These are phyloP conservation scores for Spodoptera frugiperda DNA, from an alignment of 1,140 invertebrate species.

Conservation along the genomic window DNA sequence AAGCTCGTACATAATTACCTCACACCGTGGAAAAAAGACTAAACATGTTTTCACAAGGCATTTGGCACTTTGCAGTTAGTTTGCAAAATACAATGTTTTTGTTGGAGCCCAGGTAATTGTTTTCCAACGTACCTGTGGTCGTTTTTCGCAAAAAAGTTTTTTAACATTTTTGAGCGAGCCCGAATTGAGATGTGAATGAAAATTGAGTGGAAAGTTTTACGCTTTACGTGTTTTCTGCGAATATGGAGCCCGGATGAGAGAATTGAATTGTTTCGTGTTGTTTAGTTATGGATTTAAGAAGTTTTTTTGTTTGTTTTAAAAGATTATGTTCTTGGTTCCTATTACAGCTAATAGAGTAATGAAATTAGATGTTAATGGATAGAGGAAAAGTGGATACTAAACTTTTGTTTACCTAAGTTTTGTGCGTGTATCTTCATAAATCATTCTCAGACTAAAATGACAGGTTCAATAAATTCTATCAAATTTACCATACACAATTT, in stretches of 20 bases:
- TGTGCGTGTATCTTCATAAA: no score
- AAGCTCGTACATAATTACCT: conserved; percentile 9
- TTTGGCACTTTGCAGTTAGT: conserved; percentile 15
- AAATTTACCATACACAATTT: no score
- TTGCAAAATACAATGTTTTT: conserved; percentile 25
- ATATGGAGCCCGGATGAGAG: not conserved
- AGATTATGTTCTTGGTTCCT: no score
- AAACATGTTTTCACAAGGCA: not conserved
- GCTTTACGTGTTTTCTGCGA: not conserved
- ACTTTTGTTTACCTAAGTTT: no score
- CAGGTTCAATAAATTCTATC: no score
- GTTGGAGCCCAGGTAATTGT: conserved; percentile 6
- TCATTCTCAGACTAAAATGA: no score
- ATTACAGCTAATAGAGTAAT: no score
- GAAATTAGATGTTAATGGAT: no score
- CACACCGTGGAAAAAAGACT: not conserved
- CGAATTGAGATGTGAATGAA: conserved; percentile 1
- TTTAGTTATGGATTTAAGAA: no score
- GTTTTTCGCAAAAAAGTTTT: not conserved
- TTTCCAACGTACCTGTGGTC: not conserved
- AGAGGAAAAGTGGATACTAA: no score
- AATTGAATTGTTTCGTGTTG: not conserved
- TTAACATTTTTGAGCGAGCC: conserved; percentile 4
- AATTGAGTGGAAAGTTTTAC: not conserved
- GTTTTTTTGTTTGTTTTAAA: no score